These are phyloP conservation scores for Crocallis elinguaria DNA, from an alignment of 2,888 invertebrate species.

Conservation along the genomic window DNA sequence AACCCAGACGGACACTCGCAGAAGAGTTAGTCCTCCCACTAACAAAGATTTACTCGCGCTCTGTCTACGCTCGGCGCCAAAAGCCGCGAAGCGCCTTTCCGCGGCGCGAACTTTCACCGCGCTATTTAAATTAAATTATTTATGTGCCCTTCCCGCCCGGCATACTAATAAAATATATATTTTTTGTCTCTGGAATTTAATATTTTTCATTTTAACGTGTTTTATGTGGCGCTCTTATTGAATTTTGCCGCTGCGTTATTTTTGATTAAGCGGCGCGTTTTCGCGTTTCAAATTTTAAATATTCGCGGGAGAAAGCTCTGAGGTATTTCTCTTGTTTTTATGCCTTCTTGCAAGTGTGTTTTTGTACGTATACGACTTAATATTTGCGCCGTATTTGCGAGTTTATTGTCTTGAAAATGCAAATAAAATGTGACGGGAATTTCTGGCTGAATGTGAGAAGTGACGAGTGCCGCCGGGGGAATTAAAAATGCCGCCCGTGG, in stretches of 20 bases:
- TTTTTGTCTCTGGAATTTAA: conserved; percentile 77
- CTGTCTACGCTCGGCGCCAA: conserved; percentile 7
- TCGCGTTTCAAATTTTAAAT: conserved; percentile 59
- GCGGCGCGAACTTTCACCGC: conserved; percentile 44
- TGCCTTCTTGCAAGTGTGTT: conserved; percentile 40
- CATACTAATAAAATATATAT: conserved; percentile 58
- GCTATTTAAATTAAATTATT: conserved; percentile 71
- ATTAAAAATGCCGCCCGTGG: conserved; percentile 35
- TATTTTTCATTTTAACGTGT: conserved; percentile 76
- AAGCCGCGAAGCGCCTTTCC: conserved; percentile 35
- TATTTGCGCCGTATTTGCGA: conserved; percentile 39
- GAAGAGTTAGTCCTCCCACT: no score
- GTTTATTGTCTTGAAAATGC: conserved; percentile 40
- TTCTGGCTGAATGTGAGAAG: conserved; percentile 31
- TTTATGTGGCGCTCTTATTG: conserved; percentile 74
- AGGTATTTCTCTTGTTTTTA: conserved; percentile 47
- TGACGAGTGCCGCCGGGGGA: conserved; percentile 33
- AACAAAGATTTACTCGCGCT: conserved; percentile 52
- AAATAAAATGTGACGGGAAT: conserved; percentile 40
- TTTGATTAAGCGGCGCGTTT: conserved; percentile 65
- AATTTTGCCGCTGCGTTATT: conserved; percentile 72
- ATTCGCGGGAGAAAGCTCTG: conserved; percentile 47
- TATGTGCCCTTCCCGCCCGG: conserved; percentile 55
- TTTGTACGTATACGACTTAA: conserved; percentile 30
- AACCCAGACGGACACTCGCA: no score